These are phyloP conservation scores for Ctenoplectra terminalis DNA, from an alignment of 1,140 invertebrate genomes.

Conservation along the genomic window DNA sequence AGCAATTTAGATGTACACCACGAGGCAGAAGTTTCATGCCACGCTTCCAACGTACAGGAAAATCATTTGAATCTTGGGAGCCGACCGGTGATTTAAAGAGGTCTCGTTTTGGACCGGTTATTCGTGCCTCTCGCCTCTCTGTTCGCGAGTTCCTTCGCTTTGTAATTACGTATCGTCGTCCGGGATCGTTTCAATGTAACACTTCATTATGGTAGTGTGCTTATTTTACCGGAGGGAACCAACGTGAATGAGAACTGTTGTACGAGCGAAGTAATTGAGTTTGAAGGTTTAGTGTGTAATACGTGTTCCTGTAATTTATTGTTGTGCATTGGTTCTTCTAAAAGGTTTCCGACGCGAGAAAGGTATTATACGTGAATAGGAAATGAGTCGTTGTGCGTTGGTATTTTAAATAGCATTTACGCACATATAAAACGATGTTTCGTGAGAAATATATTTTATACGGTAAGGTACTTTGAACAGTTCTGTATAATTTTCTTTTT, in stretches of 20 bases:
- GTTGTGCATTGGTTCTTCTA: not conserved
- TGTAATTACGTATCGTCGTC: not conserved
- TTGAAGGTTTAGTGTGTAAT: not conserved
- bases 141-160: slow-evolving; percentile 7
- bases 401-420: not conserved
- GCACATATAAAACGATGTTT: not conserved
- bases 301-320: not conserved
- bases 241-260: not conserved
- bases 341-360: not conserved
- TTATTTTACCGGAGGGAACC: too few species aligned
- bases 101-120: slow-evolving; percentile 12
- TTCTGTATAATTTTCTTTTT: too few species aligned
- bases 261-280: not conserved
- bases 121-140: not conserved
- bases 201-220: not conserved
- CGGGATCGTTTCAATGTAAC: not conserved
- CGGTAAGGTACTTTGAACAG: too few species aligned
- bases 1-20: slow-evolving; percentile 39
- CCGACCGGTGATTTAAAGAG: slow-evolving; percentile 27
- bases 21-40: slow-evolving; percentile 20
- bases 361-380: too few species aligned
- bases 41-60: not conserved
- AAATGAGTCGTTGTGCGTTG: not conserved
- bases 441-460: too few species aligned
- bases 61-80: slow-evolving; percentile 30